These are phyloP conservation scores for Macroglossus sobrinus DNA, from an alignment of 2,113 vertebrate genomes.

Conservation along the genomic window DNA sequence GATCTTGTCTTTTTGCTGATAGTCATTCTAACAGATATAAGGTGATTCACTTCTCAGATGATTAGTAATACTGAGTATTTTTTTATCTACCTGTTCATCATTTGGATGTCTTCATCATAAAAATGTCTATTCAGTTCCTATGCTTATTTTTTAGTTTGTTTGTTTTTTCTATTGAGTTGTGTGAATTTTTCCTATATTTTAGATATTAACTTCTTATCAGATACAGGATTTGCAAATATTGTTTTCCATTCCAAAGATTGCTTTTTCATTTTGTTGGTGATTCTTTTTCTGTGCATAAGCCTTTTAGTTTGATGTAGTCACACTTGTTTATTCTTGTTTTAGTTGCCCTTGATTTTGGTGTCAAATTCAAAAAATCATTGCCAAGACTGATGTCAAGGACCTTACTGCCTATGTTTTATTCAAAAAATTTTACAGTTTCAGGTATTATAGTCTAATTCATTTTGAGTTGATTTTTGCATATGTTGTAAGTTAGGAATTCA, in stretches of 20 bases:
- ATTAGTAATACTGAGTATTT: neutral
- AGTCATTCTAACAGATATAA: neutral
- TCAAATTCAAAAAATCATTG: neutral
- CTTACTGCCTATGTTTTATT: neutral
- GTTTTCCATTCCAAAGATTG: neutral
- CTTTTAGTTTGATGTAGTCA: neutral
- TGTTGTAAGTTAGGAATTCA: neutral
- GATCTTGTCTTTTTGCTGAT: neutral
- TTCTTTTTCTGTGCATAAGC: neutral
- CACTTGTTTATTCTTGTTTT: neutral
- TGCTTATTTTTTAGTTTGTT: neutral
- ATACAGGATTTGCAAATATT: neutral
- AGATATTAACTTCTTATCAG: neutral
- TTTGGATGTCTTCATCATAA: neutral
- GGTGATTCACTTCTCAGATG: too few species aligned
- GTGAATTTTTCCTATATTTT: neutral
- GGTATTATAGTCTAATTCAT: neutral
- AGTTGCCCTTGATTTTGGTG: neutral
- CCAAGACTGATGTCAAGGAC: neutral
- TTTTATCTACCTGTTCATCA: neutral
- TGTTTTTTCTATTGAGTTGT: neutral
- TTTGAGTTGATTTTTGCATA: neutral
- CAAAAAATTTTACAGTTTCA: neutral
- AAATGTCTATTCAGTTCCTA: neutral
- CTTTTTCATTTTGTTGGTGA: neutral